phyloP scores from a whole-genome alignment of 2,888 invertebrate species.

The Griposia aprilina region DNA sequence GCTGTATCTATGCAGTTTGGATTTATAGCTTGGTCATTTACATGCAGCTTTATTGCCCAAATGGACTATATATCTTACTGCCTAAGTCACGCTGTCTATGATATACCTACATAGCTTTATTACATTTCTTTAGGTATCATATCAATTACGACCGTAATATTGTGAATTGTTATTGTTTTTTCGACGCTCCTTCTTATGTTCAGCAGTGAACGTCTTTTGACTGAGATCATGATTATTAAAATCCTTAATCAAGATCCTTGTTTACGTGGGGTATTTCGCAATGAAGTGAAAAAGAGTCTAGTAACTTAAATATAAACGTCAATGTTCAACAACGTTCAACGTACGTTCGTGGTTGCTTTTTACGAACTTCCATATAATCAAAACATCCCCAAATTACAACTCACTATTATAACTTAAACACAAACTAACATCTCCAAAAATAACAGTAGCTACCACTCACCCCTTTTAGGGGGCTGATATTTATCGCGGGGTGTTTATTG shows the following conservation, averaged over 20 bases:
- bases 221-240: not conserved
- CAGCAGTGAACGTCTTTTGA: not conserved
- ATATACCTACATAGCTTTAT: not conserved
- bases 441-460: constrained; percentile 64
- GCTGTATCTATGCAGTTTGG: too few species aligned
- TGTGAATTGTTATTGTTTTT: not conserved
- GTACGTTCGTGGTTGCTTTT: not conserved
- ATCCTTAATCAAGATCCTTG: not conserved
- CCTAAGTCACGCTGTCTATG: too few species aligned
- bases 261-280: not conserved
- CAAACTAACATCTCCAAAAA: constrained; percentile 71
- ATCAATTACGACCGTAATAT: not conserved
- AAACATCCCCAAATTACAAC: constrained; percentile 14
- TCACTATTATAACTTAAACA: constrained; percentile 51
- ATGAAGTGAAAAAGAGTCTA: not conserved
- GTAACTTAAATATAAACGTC: not conserved
- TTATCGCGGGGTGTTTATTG: constrained; percentile 90
- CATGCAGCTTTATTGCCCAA: not conserved
- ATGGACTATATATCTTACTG: too few species aligned
- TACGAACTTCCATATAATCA: not conserved
- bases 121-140: not conserved
- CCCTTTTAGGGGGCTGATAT: constrained; percentile 86
- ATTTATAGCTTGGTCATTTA: not conserved
- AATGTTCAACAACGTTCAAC: not conserved
- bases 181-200: not conserved